Base-by-base conservation (phyloP, 2,113 vertebrate species). In the Anolis carolinensis region DNA sequence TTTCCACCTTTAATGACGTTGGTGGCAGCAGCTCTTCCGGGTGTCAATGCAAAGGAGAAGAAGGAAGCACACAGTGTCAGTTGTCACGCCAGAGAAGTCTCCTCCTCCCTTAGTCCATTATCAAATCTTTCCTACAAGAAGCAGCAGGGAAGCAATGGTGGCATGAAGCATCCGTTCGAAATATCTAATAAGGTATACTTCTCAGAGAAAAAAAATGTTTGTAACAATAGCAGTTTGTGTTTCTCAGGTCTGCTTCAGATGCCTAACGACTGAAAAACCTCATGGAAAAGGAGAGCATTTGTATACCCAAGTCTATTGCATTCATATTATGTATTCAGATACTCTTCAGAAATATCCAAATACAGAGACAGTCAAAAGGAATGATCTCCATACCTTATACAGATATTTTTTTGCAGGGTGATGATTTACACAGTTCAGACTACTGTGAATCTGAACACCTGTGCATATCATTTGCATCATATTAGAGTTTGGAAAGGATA, bases 11-110 rank as follows among this genome's bases (percentile, higher is more conserved):
- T 92, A 99, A 97, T 88, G 97, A 98, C 70, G 97, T 97, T 27
- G 98, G 99, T 82, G 99, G 98, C 95, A 98, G 90, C 95, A 99
- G 97, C 94, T 99, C 99, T 99, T 97, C 94, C 92, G 83, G 74
- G 90, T 92, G 89, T 85, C 85, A 34, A 80, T 86, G 86, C 93
- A 94, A 93, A 94, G 86, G 91, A 92, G 93, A 89, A 83, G 92
- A 86, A 89, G 87, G 94, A 95, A 96, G 59, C 44, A n/a, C 39
- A 68, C 3, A 90, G 84, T 87, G 89, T 93, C 81, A 93, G 93
- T 93, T 91, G 93, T 93, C 93, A 94, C 80, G 90, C 74, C 85
- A 89, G 81, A 89, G 73, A 91, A 85, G 82, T 88, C 3, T 0
- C 74, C 89, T 78, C 87, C 79, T 70, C 23, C 23, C 44, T 55